phyloP scores from a whole-genome alignment of 2,113 vertebrate genomes.

The Penelope pileata region DNA sequence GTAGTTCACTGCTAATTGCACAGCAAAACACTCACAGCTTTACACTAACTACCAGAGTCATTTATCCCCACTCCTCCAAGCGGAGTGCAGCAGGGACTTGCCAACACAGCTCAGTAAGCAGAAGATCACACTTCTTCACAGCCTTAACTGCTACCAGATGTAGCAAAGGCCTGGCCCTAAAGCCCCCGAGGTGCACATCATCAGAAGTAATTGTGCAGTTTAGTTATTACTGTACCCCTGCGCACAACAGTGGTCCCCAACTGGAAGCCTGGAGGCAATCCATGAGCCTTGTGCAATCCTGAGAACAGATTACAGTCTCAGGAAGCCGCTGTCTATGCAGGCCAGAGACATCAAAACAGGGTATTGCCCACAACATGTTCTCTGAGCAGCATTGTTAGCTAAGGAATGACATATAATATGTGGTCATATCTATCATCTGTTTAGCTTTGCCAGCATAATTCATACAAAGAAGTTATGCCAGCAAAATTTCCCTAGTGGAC shows the following conservation, averaged over 20 bases:
- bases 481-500: slow-evolving; percentile 19
- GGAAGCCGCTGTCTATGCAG: background rate
- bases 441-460: background rate
- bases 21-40: background rate
- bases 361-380: background rate
- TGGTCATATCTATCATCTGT: slow-evolving; percentile 32
- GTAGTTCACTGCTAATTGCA: background rate
- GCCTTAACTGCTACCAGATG: background rate
- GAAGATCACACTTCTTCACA: background rate
- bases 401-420: background rate
- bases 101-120: background rate
- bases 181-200: background rate
- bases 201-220: background rate
- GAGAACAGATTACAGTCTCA: slow-evolving; percentile 12
- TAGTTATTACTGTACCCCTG: background rate
- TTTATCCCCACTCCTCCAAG: background rate
- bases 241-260: background rate
- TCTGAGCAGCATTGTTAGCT: background rate
- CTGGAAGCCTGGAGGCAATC: slow-evolving; percentile 1
- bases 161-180: background rate
- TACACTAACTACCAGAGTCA: background rate
- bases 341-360: slow-evolving; percentile 42
- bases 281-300: slow-evolving; percentile 29
- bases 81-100: background rate
- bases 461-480: background rate